These are phyloP conservation scores for Gymnoscopelus braueri DNA, from an alignment of 2,797 vertebrate genomes.

Conservation along the genomic window DNA sequence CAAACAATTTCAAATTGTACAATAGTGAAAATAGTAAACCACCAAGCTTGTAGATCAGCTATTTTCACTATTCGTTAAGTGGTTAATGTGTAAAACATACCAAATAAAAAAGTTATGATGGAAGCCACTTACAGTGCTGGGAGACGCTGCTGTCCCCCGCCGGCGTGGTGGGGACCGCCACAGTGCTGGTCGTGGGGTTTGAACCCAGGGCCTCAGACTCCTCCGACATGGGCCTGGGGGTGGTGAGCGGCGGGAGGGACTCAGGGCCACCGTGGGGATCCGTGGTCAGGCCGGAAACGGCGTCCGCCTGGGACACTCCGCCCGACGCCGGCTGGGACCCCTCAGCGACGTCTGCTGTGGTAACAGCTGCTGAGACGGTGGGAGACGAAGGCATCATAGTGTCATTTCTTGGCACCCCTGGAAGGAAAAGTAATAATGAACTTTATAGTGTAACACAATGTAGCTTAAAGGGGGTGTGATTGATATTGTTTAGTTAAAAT, in stretches of 20 bases:
- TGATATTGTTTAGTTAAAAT: no score
- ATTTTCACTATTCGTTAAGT: no score
- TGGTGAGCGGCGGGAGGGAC: constrained; percentile 47
- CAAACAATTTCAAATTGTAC: no score
- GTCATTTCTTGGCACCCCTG: constrained; percentile 57
- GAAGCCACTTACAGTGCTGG: constrained; percentile 88
- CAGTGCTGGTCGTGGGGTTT: constrained; percentile 60
- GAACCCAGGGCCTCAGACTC: constrained; percentile 63
- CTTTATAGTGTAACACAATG: neutral
- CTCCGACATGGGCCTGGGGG: constrained; percentile 54
- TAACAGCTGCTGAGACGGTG: constrained; percentile 33
- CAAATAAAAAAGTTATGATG: no score
- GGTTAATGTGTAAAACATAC: no score
- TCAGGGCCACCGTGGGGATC: constrained; percentile 56
- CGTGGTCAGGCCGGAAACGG: constrained; percentile 56
- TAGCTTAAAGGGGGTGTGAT: neutral
- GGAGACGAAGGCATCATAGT: constrained; percentile 22
- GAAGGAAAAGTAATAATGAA: neutral
- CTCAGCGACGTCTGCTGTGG: constrained; percentile 27
- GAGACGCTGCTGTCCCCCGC: constrained; percentile 91
- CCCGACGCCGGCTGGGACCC: constrained; percentile 37
- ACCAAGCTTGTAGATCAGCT: no score
- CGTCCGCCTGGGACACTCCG: constrained; percentile 69
- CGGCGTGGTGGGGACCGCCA: constrained; percentile 74
- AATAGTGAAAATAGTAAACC: no score